A percentile compares a stretch with the other conserved stretches of the same genome.
Evolutionary conservation across 2,113 vertebrate genomes (phyloP).

Genomic region (Oncorhynchus clarkii): DNA sequence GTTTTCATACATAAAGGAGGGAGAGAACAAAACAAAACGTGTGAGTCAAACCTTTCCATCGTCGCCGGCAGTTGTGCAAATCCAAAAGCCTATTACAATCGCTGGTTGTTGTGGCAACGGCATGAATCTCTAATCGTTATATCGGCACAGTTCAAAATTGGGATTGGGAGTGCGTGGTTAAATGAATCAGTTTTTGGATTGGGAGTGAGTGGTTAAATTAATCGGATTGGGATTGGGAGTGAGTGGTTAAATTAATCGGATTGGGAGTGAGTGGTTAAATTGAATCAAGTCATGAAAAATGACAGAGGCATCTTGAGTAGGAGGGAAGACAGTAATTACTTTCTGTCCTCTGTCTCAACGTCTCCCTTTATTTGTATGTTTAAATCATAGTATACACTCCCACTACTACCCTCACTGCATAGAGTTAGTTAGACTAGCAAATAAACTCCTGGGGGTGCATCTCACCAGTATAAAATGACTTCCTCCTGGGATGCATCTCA

Average conservation of each 20-base stretch:
- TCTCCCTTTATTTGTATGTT: too few species aligned
- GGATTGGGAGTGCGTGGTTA: constrained; percentile 3
- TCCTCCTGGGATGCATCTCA: background rate
- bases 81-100: constrained; percentile 5
- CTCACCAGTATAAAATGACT: too few species aligned
- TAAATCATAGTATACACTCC: too few species aligned
- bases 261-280: too few species aligned
- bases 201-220: too few species aligned
- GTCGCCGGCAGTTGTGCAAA: background rate
- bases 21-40: background rate
- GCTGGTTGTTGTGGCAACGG: constrained; percentile 34
- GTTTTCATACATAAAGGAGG: background rate
- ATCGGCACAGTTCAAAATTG: background rate
- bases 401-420: too few species aligned
- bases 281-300: background rate
- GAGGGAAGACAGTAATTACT: background rate
- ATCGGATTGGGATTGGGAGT: too few species aligned
- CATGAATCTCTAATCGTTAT: constrained; percentile 12
- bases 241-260: too few species aligned
- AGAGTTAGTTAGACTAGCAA: too few species aligned
- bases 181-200: constrained; percentile 4
- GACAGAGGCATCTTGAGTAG: background rate
- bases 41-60: background rate
- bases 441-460: too few species aligned
- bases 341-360: too few species aligned